Evolutionary conservation across 2,113 vertebrate genomes (phyloP), one percentile per base, ranked within the genome.

Genomic region (Melanostigma gelatinosum): DNA sequence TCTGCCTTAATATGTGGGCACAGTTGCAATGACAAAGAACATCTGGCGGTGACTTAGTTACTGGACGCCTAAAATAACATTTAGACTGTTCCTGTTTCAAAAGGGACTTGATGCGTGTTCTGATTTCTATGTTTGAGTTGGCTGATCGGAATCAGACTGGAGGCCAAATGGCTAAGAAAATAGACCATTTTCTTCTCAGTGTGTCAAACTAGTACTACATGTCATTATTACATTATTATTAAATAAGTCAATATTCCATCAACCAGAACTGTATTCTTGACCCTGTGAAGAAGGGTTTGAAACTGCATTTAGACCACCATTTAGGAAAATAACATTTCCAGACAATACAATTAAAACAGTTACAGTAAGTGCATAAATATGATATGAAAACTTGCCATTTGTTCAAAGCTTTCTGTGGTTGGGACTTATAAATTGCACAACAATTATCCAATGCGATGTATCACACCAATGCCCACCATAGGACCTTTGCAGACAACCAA

Each of bases 121-220:
- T 75, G 72, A 64, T 82, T 86, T 83, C 24, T 84, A 20, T 90
- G 86, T 90, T 92, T 85, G 67, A 80, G 13, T 88, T 90, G 80
- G 70, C 86, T 65, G 62, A 68, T 82, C 64, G 52, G 18, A 71
- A 64, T 7, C 1, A 29, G 22, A 22, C 36, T 36, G n/a, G 34
- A 78, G 18, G 32, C 64, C 82, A 89, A 78, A 75, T 65, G 58
- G n/a, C 74, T 75, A 32, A 52, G 4, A 74, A 52, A 75, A 65
- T 11, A n/a, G 16, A n/a, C 44, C 32, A 6, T 42, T 52, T 64
- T 61, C 15, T 46, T 18, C 40, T 62, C n/a, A 61, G 32, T 9
- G n/a, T 60, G 36, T 80, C 27, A 75, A 18, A 72, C 40, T 11
- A 44, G 57, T 24, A 63, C 70, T 18, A 69, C 15, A 64, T 74